Evolutionary conservation across 2,113 vertebrate genomes (phyloP).

Genomic region (Caracal caracal): DNA sequence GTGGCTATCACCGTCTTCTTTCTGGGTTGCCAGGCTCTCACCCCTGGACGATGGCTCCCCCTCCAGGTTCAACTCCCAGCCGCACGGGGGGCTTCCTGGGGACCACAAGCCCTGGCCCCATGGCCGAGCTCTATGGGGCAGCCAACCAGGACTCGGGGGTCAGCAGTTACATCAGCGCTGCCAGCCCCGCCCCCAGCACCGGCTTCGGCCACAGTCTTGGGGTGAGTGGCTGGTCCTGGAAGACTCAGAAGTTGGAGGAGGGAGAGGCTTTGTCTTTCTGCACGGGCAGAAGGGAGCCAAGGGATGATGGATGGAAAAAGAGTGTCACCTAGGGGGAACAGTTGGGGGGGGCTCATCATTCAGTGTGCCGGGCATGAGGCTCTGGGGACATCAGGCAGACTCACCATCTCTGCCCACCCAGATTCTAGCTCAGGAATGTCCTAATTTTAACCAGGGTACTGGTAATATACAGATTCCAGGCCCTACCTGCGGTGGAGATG

Average conservation of each 20-base stretch:
- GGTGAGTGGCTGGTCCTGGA: conserved; percentile 87
- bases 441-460: background rate
- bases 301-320: background rate
- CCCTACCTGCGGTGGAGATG: background rate
- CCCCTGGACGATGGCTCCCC: conserved; percentile 84
- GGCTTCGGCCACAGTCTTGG: conserved; percentile 98
- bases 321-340: background rate
- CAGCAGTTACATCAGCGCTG: conserved; percentile 99
- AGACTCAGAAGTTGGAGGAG: background rate
- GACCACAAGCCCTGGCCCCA: conserved; percentile 98
- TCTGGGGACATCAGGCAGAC: background rate
- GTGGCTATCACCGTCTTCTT: conserved; percentile 81
- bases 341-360: background rate
- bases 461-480: background rate
- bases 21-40: conserved; percentile 83
- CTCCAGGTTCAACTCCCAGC: conserved; percentile 94
- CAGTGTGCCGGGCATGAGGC: background rate
- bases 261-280: background rate
- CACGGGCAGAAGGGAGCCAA: accelerated
- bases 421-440: background rate
- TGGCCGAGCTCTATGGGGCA: conserved; percentile 97
- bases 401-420: background rate
- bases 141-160: conserved; percentile 98
- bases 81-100: conserved; percentile 97
- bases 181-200: conserved; percentile 96